These are phyloP conservation scores for Keiferia lycopersicella DNA, from an alignment of 2,888 invertebrate species.

Conservation along the genomic window DNA sequence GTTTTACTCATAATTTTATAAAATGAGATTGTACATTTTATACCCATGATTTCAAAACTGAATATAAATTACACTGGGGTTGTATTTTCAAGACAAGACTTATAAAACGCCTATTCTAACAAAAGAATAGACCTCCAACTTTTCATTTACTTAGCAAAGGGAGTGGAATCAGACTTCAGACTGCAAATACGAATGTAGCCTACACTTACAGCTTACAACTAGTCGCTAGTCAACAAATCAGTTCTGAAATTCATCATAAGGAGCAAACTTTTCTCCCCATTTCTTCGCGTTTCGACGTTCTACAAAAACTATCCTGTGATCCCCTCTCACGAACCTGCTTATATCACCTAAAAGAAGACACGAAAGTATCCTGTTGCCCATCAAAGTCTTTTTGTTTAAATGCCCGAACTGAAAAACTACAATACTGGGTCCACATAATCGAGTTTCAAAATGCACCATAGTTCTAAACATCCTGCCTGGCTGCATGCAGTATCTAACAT, in stretches of 20 bases:
- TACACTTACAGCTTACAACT: conserved; percentile 68
- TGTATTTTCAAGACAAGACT: background rate
- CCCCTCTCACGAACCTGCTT: background rate
- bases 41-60: background rate
- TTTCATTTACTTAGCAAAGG: background rate
- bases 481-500: conserved; percentile 5
- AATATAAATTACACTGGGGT: background rate
- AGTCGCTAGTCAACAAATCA: conserved; percentile 66
- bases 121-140: conserved; percentile 34
- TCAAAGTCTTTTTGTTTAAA: background rate
- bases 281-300: background rate
- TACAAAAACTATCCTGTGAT: background rate
- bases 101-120: conserved; percentile 48
- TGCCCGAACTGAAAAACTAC: conserved; percentile 16
- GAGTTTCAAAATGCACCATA: conserved; percentile 13
- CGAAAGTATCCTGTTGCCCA: background rate
- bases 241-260: conserved; percentile 62
- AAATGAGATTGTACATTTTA: conserved; percentile 5
- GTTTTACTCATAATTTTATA: background rate
- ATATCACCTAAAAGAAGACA: background rate
- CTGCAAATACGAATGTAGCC: conserved; percentile 42
- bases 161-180: conserved; percentile 32
- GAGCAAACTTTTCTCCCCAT: conserved; percentile 39
- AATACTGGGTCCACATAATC: background rate
- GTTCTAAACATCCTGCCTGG: conserved; percentile 6